phyloP scores from a whole-genome alignment of 1,140 invertebrate species.

The Papilio xuthus region DNA sequence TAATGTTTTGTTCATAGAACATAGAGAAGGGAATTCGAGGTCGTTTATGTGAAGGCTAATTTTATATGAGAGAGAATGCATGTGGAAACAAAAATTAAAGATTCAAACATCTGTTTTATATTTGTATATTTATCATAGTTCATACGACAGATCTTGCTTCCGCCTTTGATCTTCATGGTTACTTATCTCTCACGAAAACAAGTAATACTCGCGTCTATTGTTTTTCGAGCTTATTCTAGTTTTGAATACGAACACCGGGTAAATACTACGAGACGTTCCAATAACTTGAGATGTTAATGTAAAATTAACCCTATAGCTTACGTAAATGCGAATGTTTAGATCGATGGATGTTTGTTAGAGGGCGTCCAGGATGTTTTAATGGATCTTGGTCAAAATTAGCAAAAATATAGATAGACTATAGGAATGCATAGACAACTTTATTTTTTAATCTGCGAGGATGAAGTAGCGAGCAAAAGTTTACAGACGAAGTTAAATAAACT shows the following conservation, averaged over 20 bases:
- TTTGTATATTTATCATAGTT: constrained; percentile 23
- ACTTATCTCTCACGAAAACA: constrained; percentile 9
- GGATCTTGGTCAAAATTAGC: no score
- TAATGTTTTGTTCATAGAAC: neutral
- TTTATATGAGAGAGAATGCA: neutral
- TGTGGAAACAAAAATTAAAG: neutral
- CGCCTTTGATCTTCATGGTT: constrained; percentile 13
- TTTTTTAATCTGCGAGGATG: no score
- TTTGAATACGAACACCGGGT: neutral
- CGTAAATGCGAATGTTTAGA: no score
- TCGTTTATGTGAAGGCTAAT: neutral
- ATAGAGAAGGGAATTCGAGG: neutral
- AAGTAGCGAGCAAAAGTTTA: no score
- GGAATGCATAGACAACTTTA: no score
- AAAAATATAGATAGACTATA: no score
- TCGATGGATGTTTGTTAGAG: no score
- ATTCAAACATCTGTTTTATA: neutral
- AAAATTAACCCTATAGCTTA: no score
- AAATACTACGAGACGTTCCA: no score
- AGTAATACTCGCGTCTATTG: neutral
- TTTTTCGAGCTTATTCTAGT: neutral
- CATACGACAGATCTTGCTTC: constrained; percentile 8
- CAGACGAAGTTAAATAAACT: no score
- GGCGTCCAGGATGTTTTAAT: no score
- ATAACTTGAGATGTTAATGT: no score